A percentile compares a stretch with the other conserved stretches of the same genome.
These are phyloP conservation scores for Auanema freiburgensis DNA, from an alignment of 2,888 invertebrate genomes.

Conservation along the genomic window DNA sequence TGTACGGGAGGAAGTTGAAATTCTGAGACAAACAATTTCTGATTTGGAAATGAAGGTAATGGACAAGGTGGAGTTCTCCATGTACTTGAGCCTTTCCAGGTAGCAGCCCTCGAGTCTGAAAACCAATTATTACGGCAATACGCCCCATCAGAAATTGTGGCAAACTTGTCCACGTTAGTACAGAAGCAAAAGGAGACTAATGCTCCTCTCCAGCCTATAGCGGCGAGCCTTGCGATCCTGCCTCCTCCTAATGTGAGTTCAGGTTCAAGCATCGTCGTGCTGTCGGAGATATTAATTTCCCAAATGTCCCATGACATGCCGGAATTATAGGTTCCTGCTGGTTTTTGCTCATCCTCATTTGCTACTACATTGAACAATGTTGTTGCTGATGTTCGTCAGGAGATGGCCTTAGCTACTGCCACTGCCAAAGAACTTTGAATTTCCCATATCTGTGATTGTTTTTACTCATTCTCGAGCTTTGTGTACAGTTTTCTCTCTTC, in stretches of 20 bases:
- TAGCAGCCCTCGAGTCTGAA: slow-evolving; percentile 82
- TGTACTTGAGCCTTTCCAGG: slow-evolving; percentile 43
- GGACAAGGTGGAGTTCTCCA: background rate
- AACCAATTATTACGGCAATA: slow-evolving; percentile 84
- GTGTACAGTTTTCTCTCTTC: too few species aligned
- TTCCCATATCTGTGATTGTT: too few species aligned
- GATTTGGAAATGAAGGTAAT: slow-evolving; percentile 83
- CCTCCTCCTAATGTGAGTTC: slow-evolving; percentile 10
- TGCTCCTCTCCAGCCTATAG: background rate
- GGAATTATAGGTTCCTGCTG: slow-evolving; percentile 8
- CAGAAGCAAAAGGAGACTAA: slow-evolving; percentile 10
- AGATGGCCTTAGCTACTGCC: too few species aligned
- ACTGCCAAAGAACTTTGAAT: too few species aligned
- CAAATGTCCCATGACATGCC: background rate
- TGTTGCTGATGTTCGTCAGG: too few species aligned
- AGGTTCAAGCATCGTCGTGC: background rate
- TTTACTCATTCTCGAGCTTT: too few species aligned
- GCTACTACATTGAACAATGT: slow-evolving; percentile 18
- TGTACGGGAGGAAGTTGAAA: slow-evolving; percentile 91
- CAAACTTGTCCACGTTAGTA: slow-evolving; percentile 28
- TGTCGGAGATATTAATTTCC: background rate
- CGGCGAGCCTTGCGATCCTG: slow-evolving; percentile 1
- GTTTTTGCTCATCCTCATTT: slow-evolving; percentile 12
- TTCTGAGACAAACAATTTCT: slow-evolving; percentile 85
- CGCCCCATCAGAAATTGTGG: slow-evolving; percentile 80